Evolutionary conservation across 2,113 vertebrate genomes (phyloP), one percentile per base, ranked within the genome.

Genomic region (Tragelaphus strepsiceros): DNA sequence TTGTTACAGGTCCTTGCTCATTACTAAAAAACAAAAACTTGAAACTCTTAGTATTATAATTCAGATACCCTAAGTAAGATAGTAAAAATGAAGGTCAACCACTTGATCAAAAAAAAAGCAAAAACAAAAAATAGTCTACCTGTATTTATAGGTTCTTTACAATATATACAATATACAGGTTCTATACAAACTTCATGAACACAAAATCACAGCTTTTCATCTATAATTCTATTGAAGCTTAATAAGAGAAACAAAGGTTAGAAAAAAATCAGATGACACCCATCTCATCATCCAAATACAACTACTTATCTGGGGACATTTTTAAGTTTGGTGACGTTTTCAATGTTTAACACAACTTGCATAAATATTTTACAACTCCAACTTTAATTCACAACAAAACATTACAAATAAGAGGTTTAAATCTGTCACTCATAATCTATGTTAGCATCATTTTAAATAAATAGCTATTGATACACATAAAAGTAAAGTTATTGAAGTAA

Each of bases 401-500:
- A 85, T 58, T 78, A 91, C 58, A 92, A 93, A 94, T 83, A 64
- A 21, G 14, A 91, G 30, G 9, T 46, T 93, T 93, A 93, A 96
- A 51, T 82, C 58, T 94, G 84, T 53, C 46, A 56, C 7, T 91
- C 43, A 90, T 67, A 93, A 92, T 78, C 54, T 43, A 87, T 39
- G 54, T 58, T 39, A 59, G 53, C 51, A 84, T 43, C 24, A 35
- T 89, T 90, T 78, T 95, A 97, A 98, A 39, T 96, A 97, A 98
- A 97, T 26, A 96, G 86, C 95, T 98, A 98, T 87, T 98, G 92
- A 95, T 53, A 62, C 58, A 61, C 49, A 39, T 88, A 64, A 98
- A 98, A 97, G 83, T 3, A 67, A 96, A 51, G 94, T 80, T 93
- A 97, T 88, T 90, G 96, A 93, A 95, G 96, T 96, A 97, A 97